Conservation (phyloP, 2,113 vertebrate species). For the Piprites chloris region DNA sequence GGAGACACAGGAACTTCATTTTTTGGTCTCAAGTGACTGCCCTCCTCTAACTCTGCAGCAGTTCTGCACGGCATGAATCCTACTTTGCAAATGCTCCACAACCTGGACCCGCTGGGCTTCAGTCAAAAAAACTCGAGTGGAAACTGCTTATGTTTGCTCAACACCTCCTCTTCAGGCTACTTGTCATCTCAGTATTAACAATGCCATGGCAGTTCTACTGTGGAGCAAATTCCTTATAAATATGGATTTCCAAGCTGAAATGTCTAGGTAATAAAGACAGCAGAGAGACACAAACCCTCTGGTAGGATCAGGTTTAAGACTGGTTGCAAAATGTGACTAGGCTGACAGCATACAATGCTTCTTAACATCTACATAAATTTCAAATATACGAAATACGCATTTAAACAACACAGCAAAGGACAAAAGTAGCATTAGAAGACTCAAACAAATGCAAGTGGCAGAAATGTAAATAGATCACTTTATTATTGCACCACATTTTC, state of each 20-base stretch:
- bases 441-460: not conserved
- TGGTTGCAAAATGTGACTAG: not conserved
- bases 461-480: not conserved
- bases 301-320: not conserved
- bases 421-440: not conserved
- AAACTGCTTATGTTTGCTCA: not conserved
- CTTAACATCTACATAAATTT: not conserved
- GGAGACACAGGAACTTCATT: not conserved
- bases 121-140: not conserved
- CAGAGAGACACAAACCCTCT: not conserved
- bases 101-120: not conserved
- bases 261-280: not conserved
- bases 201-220: not conserved
- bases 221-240: constrained; percentile 33
- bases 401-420: not conserved
- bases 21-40: not conserved
- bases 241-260: constrained; percentile 33
- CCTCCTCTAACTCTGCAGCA: not conserved
- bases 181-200: constrained; percentile 20
- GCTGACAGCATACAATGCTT: not conserved
- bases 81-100: not conserved
- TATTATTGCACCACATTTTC: constrained; percentile 33
- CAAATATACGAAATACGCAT: not conserved
- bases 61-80: not conserved
- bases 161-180: not conserved